Base-by-base conservation (phyloP, 2,888 invertebrate genomes). In the Drosophila glabriapex region DNA sequence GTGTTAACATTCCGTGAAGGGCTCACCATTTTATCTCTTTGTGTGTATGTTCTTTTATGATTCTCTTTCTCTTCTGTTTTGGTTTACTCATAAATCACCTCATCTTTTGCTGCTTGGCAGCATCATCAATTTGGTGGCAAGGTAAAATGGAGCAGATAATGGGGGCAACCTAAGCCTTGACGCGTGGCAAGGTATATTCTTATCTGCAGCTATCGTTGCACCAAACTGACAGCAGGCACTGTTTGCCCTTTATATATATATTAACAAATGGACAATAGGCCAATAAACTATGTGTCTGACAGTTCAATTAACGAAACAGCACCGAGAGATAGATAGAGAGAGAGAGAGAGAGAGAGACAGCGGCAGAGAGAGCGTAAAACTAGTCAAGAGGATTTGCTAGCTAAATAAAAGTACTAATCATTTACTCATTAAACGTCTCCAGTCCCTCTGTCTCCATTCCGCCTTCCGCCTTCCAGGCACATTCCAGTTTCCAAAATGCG, bases 381-480 rank as follows among this genome's bases (percentile, higher is more conserved):
- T 78, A 60, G 72, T 66, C 61, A 59, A 82, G 66, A 69, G 75
- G 68, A 63, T 71, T 54, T 43, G 25, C n/a, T 19, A 33, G 43
- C 33, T 46, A 69, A 62, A 68, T 76, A 52, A 77, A 83, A 78
- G 89, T 86, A 84, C 82, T 84, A 90, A 89, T 90, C 82, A 90
- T 83, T 76, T 86, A 78, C 84, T 86, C 87, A 89, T 87, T 90
- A 87, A 86, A 89, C 79, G 78, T 16, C 25, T 28, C 9, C 46
- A 46, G 46, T 25, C 9, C 16, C 25, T 16, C 25, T 16, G 4
- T 25, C 6, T 25, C 16, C 67, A 56, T 55, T 61, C 33, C 33
- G 14, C 46, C 10, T 19, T n/a, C 4, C 19, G 19, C 19, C 25
- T 16, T 46, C 43, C 50, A 53, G 31, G 14, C 9, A 50, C 33